Evolutionary conservation across 1,140 invertebrate species (phyloP), one percentile per base, ranked within the genome.

Genomic region (Rhopalosiphum padi): DNA sequence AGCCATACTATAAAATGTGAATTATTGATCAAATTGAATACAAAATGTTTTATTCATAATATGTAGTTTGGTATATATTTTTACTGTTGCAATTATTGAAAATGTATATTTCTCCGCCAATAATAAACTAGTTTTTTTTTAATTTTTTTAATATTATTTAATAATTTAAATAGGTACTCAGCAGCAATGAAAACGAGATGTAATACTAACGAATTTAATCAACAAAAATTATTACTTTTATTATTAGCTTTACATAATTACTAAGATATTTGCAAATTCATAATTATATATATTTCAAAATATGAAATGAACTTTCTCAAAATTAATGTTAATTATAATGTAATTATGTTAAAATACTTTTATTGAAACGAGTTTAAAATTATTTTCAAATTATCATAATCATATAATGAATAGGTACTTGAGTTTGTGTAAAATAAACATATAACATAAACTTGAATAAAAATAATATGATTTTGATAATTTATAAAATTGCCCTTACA

Each of bases 171-270:
- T n/a, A 77, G 15, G 15, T 77, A 35, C 30, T 18, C 48, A 21
- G 48, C 0, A 77, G 60, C 60, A 77, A 77, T n/a, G 11, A n/a
- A 77, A 35, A 35, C n/a, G 3, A n/a, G n/a, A n/a, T 77, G 0
- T n/a, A 77, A n/a, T n/a, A n/a, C n/a, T 18, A n/a, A 77, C 11
- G n/a, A 77, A 77, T 77, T n/a, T n/a, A 77, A 77, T 77, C 60
- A 77, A 77, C n/a, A 77, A 77, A 77, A 77, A n/a, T 77, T n/a
- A 77, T 77, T 77, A 21, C n/a, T 77, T 77, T n/a, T n/a, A 77
- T 68, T 68, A 68, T 68, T n/a, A 15, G n/a, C 30, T 68, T n/a
- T 68, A 68, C n/a, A 30, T 60, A 60, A 60, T n/a, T 68, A 68
- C n/a, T 35, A 6, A 18, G 30, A n/a, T 77, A n/a, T 77, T n/a